phyloP scores from a whole-genome alignment of 2,888 invertebrate species.

The Leptinotarsa juncta region DNA sequence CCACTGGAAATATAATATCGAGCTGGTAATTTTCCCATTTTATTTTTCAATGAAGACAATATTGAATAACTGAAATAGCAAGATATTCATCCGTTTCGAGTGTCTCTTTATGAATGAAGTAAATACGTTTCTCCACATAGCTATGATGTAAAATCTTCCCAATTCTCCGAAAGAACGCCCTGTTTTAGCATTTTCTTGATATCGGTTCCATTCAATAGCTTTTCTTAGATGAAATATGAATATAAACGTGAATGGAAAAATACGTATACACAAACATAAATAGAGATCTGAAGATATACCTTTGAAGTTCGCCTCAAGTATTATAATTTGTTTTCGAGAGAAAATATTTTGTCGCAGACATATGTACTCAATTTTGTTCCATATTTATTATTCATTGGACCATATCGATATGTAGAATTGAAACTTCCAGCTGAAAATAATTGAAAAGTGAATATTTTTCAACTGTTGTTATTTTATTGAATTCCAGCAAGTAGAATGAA shows the following conservation, averaged over 20 bases:
- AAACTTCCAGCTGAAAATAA: too few relatives aligned
- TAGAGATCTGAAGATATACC: neutral
- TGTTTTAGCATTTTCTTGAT: slow-evolving; percentile 2
- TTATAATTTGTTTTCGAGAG: neutral
- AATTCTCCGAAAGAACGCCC: neutral
- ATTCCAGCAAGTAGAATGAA: too few relatives aligned
- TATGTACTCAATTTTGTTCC: neutral
- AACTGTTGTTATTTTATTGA: too few relatives aligned
- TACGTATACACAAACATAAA: slow-evolving; percentile 1
- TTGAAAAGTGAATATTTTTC: too few relatives aligned
- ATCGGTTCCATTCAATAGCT: slow-evolving; percentile 1
- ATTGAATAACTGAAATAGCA: too few relatives aligned
- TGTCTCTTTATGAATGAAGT: too few relatives aligned
- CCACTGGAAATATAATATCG: too few relatives aligned
- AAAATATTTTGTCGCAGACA: neutral
- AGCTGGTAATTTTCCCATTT: too few relatives aligned
- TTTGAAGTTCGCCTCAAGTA: slow-evolving; percentile 1
- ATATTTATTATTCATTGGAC: neutral
- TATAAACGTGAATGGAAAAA: slow-evolving; percentile 5
- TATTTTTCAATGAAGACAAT: too few relatives aligned
- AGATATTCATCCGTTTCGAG: too few relatives aligned
- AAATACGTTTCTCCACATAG: neutral
- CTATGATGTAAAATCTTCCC: neutral
- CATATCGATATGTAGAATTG: neutral
- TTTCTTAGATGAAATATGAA: neutral